Evolutionary conservation across 1,140 invertebrate species (phyloP), one percentile per base, ranked within the genome.

Genomic region (Euwallacea fornicatus): DNA sequence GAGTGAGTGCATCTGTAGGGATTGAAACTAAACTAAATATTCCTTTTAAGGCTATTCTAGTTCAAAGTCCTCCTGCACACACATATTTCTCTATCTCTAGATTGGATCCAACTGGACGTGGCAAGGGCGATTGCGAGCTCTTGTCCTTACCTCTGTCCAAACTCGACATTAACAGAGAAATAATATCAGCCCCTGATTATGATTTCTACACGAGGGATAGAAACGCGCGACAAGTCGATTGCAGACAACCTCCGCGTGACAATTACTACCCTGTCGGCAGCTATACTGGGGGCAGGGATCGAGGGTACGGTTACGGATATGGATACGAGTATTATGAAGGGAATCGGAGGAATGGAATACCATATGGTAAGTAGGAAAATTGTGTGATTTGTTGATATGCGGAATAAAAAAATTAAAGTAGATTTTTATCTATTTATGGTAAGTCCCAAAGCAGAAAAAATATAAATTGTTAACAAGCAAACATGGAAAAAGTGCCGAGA

Each of bases 121-220:
- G 87, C 6, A 85, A 87, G 79, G 88, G 88, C 2, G 87, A 90
- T 3, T 93, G 91, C 76, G 90, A 93, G 81, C 78, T 93, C 60
- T 87, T 90, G 44, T 87, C 90, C 3, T 84, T 88, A 55, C 88
- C 90, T 0, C 83, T 89, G 21, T 81, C 86, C 73, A 85, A 86
- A 47, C 85, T 91, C 78, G 88, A 92, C 73, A 71, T 88, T 2
- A 81, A 83, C 42, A 76, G 84, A 33, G 89, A 91, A 77, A 87
- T 91, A 50, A 82, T 85, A 8, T 82, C 85, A 11, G 91, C 93
- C 80, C 85, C 86, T 11, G 86, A 90, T 44, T 93, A 89, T 73
- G 91, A 93, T 79, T 93, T 91, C 76, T 93, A 91, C 76, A 89
- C 92, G 73, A 82, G 87, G 15, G 89, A 93, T 79, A 80, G 88